Percentiles rank a stretch among this genome's conserved stretches.
phyloP scores from a whole-genome alignment of 1,140 invertebrate species.

The Halesus radiatus region DNA sequence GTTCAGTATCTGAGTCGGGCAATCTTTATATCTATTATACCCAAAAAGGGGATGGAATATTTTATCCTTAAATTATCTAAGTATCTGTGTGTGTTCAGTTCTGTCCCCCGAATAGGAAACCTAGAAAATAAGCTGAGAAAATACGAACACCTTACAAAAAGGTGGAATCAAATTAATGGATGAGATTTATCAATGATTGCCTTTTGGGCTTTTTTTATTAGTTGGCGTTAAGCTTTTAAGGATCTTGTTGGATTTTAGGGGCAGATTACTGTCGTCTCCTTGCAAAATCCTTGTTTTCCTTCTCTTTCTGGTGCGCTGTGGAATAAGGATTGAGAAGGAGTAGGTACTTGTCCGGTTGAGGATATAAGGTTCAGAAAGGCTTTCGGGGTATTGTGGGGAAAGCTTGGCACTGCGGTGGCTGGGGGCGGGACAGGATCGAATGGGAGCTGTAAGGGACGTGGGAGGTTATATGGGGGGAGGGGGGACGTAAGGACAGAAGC shows the following conservation, averaged over 20 bases:
- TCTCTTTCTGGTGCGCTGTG: background rate
- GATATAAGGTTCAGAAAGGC: constrained; percentile 53
- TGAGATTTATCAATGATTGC: too few relatives aligned
- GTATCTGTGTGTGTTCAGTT: constrained; percentile 42
- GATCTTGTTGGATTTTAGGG: background rate
- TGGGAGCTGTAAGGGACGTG: background rate
- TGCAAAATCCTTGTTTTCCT: background rate
- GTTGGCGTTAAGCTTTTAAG: background rate
- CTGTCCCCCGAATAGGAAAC: background rate
- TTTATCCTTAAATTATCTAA: constrained; percentile 57
- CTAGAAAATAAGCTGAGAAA: background rate
- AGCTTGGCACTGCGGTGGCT: constrained; percentile 35
- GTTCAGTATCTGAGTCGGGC: constrained; percentile 50
- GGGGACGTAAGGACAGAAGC: constrained; percentile 34
- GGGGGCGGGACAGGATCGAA: constrained; percentile 1
- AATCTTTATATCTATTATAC: constrained; percentile 58
- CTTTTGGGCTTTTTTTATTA: too few relatives aligned
- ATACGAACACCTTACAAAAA: background rate
- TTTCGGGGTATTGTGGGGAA: constrained; percentile 53
- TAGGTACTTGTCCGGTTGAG: constrained; percentile 13
- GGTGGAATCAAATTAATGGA: background rate
- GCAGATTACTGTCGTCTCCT: constrained; percentile 44
- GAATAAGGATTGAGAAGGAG: constrained; percentile 2
- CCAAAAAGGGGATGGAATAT: constrained; percentile 53
- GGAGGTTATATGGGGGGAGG: constrained; percentile 1